Percentiles rank a stretch among this genome's conserved stretches.
Conservation (phyloP, 2,888 invertebrate genomes). For the Hydropsyche betteni region DNA sequence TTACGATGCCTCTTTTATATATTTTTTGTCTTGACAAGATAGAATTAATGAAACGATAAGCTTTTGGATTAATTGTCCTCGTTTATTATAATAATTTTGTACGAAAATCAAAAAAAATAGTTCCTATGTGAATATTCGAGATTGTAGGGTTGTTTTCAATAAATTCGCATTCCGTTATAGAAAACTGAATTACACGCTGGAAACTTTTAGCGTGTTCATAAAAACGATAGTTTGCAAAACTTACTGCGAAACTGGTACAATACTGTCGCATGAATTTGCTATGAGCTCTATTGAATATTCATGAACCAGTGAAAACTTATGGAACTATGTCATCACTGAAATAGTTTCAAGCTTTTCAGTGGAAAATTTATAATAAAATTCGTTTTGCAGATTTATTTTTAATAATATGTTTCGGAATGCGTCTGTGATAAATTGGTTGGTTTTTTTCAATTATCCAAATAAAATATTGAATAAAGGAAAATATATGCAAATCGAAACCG, state of each 20-base stretch:
- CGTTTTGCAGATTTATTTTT: too few relatives aligned
- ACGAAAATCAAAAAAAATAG: too few relatives aligned
- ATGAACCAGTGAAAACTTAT: slow-evolving; percentile 6
- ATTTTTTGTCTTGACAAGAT: not conserved
- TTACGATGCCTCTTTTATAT: not conserved
- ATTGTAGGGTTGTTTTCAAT: too few relatives aligned
- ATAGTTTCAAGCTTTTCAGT: too few relatives aligned
- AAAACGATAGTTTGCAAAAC: slow-evolving; percentile 3
- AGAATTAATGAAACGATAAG: too few relatives aligned
- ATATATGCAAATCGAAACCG: not conserved
- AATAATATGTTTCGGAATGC: not conserved
- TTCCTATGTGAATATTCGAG: too few relatives aligned
- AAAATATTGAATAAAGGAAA: not conserved
- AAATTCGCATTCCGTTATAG: too few relatives aligned
- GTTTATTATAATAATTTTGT: too few relatives aligned
- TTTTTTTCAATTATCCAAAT: slow-evolving; percentile 2
- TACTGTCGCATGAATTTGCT: slow-evolving; percentile 27
- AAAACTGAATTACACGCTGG: too few relatives aligned
- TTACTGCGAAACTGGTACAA: slow-evolving; percentile 9
- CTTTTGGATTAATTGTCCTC: too few relatives aligned
- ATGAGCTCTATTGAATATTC: slow-evolving; percentile 27
- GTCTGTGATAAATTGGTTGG: not conserved
- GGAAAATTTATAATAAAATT: too few relatives aligned
- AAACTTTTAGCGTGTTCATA: too few relatives aligned
- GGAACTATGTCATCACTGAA: not conserved